Evolutionary conservation across 2,113 vertebrate species (phyloP).

Genomic region (Aptenodytes patagonicus): DNA sequence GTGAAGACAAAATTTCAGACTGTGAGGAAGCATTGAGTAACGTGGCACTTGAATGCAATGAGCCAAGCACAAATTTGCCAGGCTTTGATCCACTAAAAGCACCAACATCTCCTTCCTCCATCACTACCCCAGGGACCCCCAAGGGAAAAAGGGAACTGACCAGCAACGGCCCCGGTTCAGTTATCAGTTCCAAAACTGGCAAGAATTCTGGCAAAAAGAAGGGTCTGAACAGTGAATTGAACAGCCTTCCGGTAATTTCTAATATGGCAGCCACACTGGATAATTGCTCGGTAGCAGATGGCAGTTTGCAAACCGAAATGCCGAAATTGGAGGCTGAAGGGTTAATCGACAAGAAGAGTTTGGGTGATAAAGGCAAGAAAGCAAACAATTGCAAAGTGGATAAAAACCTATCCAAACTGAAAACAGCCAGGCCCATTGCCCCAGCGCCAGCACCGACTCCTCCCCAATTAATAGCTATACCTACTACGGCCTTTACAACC

Average conservation of each 20-base stretch:
- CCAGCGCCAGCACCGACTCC: slow-evolving; percentile 90
- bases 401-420: slow-evolving; percentile 89
- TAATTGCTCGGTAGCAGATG: slow-evolving; percentile 82
- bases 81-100: slow-evolving; percentile 82
- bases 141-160: slow-evolving; percentile 88
- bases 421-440: slow-evolving; percentile 89
- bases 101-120: slow-evolving; percentile 81
- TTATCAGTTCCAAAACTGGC: slow-evolving; percentile 82
- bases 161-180: slow-evolving; percentile 79
- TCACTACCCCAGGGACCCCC: slow-evolving; percentile 84
- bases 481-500: slow-evolving; percentile 84
- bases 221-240: slow-evolving; percentile 84
- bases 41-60: slow-evolving; percentile 84
- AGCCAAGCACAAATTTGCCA: slow-evolving; percentile 76
- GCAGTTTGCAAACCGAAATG: slow-evolving; percentile 87
- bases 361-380: slow-evolving; percentile 85
- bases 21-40: slow-evolving; percentile 87
- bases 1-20: slow-evolving; percentile 93
- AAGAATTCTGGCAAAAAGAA: slow-evolving; percentile 92
- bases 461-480: slow-evolving; percentile 95
- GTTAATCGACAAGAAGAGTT: slow-evolving; percentile 89
- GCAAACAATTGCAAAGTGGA: slow-evolving; percentile 88
- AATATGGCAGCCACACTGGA: slow-evolving; percentile 94
- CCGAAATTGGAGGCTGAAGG: slow-evolving; percentile 96
- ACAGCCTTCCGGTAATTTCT: slow-evolving; percentile 91